Evolutionary conservation across 2,888 invertebrate genomes (phyloP).

Genomic region (Gymnoscelis rufifasciata): DNA sequence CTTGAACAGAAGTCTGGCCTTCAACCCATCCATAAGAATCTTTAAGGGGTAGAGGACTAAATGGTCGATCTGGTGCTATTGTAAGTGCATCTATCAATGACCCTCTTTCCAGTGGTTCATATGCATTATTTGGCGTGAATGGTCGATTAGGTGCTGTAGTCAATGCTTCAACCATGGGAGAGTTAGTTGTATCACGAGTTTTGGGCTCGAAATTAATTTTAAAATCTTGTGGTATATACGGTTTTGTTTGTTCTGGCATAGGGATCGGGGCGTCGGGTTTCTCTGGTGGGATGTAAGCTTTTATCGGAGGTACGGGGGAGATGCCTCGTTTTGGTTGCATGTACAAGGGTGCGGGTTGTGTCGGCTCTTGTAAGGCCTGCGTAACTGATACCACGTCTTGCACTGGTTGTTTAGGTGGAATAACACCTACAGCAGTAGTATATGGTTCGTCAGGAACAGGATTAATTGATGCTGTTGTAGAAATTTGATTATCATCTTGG

Average conservation of each 20-base stretch:
- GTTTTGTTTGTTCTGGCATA: conserved; percentile 81
- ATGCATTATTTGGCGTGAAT: conserved; percentile 65
- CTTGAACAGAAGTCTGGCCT: conserved; percentile 44
- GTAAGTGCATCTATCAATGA: conserved; percentile 79
- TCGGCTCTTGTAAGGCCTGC: conserved; percentile 25
- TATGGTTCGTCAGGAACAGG: conserved; percentile 12
- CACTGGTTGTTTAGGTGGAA: conserved; percentile 17
- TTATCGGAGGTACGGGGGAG: conserved; percentile 67
- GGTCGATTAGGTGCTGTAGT: conserved; percentile 83
- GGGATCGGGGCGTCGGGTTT: conserved; percentile 75
- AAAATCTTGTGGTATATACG: conserved; percentile 83
- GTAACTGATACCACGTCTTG: conserved; percentile 1
- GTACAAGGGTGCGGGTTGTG: conserved; percentile 50
- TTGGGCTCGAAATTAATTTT: conserved; percentile 79
- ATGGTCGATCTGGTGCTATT: conserved; percentile 81
- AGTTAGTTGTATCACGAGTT: conserved; percentile 67
- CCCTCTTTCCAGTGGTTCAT: conserved; percentile 67
- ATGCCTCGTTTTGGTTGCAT: conserved; percentile 50
- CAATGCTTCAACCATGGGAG: conserved; percentile 83
- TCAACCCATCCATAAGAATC: conserved; percentile 42
- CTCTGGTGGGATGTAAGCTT: conserved; percentile 67
- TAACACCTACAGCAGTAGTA: conserved; percentile 20
- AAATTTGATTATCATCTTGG: conserved; percentile 8
- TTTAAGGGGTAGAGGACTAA: conserved; percentile 75
- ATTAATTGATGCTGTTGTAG: no score